Evolutionary conservation across 2,888 invertebrate genomes (phyloP).

Genomic region (Ecliptopera silaceata): DNA sequence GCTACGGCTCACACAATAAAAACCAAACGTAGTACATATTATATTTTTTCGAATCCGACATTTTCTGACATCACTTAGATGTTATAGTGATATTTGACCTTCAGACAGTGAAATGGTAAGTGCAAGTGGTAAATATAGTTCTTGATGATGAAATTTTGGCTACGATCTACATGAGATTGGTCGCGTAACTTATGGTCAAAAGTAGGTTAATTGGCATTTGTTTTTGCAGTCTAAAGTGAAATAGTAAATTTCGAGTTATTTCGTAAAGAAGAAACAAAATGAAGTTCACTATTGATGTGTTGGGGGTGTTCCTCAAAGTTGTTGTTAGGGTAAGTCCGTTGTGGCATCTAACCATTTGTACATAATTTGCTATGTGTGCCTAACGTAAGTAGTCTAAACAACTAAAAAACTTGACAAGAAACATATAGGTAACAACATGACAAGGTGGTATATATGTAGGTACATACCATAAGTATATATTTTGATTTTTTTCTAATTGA

Average conservation of each 20-base stretch:
- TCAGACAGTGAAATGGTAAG: constrained; percentile 47
- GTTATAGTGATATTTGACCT: constrained; percentile 16
- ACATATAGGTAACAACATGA: too few species aligned
- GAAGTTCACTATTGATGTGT: constrained; percentile 79
- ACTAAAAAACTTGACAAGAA: too few species aligned
- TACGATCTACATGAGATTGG: constrained; percentile 10
- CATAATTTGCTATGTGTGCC: too few species aligned
- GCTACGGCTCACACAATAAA: constrained; percentile 62
- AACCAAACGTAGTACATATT: constrained; percentile 78
- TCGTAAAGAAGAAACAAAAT: constrained; percentile 55
- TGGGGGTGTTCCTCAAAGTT: constrained; percentile 79
- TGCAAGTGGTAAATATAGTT: constrained; percentile 33
- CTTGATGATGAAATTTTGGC: constrained; percentile 21
- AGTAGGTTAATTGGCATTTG: constrained; percentile 47
- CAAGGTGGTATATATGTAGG: too few species aligned
- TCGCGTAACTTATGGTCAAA: constrained; percentile 40
- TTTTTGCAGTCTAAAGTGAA: constrained; percentile 72
- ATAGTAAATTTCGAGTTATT: constrained; percentile 56
- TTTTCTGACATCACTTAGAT: constrained; percentile 55
- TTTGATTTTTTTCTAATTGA: too few species aligned
- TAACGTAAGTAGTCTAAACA: too few species aligned
- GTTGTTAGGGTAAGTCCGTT: constrained; percentile 72
- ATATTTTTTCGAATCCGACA: constrained; percentile 74
- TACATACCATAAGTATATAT: too few species aligned
- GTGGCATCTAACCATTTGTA: too few species aligned